Conservation (phyloP, 53 echinoderm and acorn worm species). For the Paelopatides confundens region DNA sequence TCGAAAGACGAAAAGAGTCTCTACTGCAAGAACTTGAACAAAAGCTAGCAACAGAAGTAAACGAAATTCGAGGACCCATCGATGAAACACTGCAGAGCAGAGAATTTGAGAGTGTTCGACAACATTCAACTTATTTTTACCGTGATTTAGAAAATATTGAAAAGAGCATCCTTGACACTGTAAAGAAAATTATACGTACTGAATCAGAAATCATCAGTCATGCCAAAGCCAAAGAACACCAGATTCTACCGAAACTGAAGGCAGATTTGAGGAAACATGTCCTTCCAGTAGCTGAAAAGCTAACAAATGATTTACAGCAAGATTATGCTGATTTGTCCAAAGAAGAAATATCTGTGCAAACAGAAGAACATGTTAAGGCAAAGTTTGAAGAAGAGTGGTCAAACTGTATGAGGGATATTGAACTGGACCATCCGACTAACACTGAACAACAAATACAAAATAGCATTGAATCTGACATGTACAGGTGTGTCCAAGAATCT, state of each 20-base stretch:
- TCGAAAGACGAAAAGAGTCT: neutral
- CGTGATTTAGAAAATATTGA: neutral
- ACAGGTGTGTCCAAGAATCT: neutral
- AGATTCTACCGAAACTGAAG: neutral
- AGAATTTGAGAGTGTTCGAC: neutral
- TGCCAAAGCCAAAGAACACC: constrained; percentile 1
- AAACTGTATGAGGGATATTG: neutral
- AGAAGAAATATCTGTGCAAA: neutral
- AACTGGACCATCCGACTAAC: neutral
- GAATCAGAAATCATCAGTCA: neutral
- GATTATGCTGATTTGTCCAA: neutral
- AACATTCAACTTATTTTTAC: constrained; percentile 17
- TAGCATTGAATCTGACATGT: neutral
- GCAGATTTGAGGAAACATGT: constrained; percentile 1
- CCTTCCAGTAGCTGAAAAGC: neutral
- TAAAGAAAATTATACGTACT: neutral
- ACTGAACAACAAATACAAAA: neutral
- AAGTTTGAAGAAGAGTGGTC: constrained; percentile 19
- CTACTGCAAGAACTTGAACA: neutral
- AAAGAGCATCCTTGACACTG: neutral
- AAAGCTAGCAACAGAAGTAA: neutral
- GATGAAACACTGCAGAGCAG: neutral
- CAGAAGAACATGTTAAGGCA: neutral
- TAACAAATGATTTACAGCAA: neutral
- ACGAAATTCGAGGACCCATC: neutral